These are phyloP conservation scores for Teinopalpus imperialis DNA, from an alignment of 2,888 invertebrate species.

Conservation along the genomic window DNA sequence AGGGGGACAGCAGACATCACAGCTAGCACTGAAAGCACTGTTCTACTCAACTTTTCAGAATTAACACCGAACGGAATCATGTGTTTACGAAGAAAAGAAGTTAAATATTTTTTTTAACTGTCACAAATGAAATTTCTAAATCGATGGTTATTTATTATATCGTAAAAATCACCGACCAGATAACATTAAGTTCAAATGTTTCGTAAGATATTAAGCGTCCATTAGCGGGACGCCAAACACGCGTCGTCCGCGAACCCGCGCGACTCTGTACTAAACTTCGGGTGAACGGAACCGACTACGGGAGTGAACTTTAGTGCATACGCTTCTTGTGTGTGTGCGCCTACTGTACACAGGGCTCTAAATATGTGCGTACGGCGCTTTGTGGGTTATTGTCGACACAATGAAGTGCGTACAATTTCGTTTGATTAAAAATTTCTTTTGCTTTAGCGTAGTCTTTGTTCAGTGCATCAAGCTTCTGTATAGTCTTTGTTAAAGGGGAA, in stretches of 20 bases:
- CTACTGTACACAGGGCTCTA: constrained; percentile 39
- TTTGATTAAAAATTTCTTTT: constrained; percentile 62
- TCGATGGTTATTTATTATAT: constrained; percentile 34
- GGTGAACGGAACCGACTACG: constrained; percentile 46
- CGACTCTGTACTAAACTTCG: constrained; percentile 58
- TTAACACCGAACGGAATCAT: constrained; percentile 46
- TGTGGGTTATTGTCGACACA: constrained; percentile 68
- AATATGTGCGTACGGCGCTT: constrained; percentile 50
- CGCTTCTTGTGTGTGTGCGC: constrained; percentile 42
- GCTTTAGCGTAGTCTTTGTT: constrained; percentile 56
- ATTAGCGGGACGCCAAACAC: constrained; percentile 50
- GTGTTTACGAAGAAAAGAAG: constrained; percentile 2
- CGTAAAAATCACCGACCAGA: constrained; percentile 34
- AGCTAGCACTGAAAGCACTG: constrained; percentile 76
- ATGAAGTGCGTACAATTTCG: constrained; percentile 59
- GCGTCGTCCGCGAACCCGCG: constrained; percentile 68
- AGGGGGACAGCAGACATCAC: constrained; percentile 57
- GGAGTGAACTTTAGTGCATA: constrained; percentile 56
- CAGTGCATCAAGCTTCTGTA: constrained; percentile 45
- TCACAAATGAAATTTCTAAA: neutral
- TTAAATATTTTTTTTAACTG: neutral
- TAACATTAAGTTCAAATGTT: constrained; percentile 49
- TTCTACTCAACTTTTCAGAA: constrained; percentile 63
- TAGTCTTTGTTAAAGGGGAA: constrained; percentile 57
- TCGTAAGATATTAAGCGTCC: constrained; percentile 61